These are phyloP conservation scores for Monopis laevigella DNA, from an alignment of 2,888 invertebrate genomes.

Conservation along the genomic window DNA sequence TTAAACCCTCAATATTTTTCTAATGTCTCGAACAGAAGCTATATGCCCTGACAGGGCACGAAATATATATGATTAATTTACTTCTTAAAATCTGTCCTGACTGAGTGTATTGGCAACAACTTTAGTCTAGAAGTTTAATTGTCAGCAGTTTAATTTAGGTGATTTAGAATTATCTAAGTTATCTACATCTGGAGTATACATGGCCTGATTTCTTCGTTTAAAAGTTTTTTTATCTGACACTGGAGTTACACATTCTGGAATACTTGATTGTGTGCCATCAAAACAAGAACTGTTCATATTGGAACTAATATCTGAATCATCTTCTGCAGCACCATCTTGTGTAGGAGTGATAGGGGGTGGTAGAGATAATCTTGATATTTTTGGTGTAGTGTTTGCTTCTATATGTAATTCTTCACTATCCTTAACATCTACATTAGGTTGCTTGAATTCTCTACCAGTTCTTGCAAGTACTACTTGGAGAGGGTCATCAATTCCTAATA, in stretches of 20 bases:
- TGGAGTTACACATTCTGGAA: slow-evolving; percentile 37
- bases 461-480: slow-evolving; percentile 69
- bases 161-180: slow-evolving; percentile 16
- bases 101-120: no score
- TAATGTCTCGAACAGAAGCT: not conserved
- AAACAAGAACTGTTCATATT: slow-evolving; percentile 24
- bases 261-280: slow-evolving; percentile 27
- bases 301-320: slow-evolving; percentile 22
- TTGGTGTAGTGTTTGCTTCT: slow-evolving; percentile 31
- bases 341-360: slow-evolving; percentile 32
- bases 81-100: no score
- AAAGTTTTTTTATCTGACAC: slow-evolving; percentile 42
- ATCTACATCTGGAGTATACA: slow-evolving; percentile 37
- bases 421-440: slow-evolving; percentile 22
- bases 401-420: slow-evolving; percentile 12
- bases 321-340: not conserved
- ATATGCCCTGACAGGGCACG: no score
- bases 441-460: slow-evolving; percentile 46
- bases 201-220: slow-evolving; percentile 52
- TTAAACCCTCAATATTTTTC: not conserved
- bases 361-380: slow-evolving; percentile 38
- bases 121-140: no score
- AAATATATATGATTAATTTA: no score
- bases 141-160: no score
- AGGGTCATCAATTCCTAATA: slow-evolving; percentile 83